A percentile compares a stretch with the other conserved stretches of the same genome.
Evolutionary conservation across 2,888 invertebrate genomes (phyloP).

Genomic region (Eupithecia vulgata): DNA sequence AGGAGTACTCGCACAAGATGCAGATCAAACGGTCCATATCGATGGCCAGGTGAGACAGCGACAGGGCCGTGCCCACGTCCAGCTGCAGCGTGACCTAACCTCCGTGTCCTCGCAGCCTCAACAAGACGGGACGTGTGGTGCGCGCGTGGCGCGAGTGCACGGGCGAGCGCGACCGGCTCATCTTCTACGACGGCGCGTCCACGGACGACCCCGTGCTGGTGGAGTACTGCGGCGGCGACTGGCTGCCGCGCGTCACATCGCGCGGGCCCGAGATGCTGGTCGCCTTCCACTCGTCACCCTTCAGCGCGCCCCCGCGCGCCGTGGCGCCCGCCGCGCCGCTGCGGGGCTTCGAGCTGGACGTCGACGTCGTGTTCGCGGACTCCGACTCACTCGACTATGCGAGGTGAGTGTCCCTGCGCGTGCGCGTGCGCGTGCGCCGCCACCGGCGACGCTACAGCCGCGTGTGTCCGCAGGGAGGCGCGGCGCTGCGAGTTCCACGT

Average conservation of each 20-base stretch:
- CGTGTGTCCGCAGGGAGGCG: conserved; percentile 67
- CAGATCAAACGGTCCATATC: conserved; percentile 87
- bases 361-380: conserved; percentile 94
- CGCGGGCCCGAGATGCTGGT: conserved; percentile 93
- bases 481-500: conserved; percentile 89
- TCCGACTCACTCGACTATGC: conserved; percentile 94
- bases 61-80: too few relatives aligned
- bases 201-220: conserved; percentile 93
- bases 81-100: background rate
- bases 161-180: conserved; percentile 91
- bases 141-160: conserved; percentile 94
- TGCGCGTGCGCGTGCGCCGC: conserved; percentile 52
- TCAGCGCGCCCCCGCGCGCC: conserved; percentile 89
- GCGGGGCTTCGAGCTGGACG: conserved; percentile 91
- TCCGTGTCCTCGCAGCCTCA: conserved; percentile 69
- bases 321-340: conserved; percentile 86
- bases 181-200: conserved; percentile 93
- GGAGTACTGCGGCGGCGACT: conserved; percentile 94
- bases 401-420: conserved; percentile 80
- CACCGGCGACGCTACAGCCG: background rate
- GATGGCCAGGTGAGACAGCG: conserved; percentile 84
- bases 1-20: conserved; percentile 89
- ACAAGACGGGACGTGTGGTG: conserved; percentile 88
- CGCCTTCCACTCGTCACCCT: conserved; percentile 93
- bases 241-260: conserved; percentile 89